A percentile compares a stretch with the other conserved stretches of the same genome.
These are phyloP conservation scores for Glandiceps talaboti DNA, from an alignment of 53 echinoderm and acorn worm genomes.

Conservation along the genomic window DNA sequence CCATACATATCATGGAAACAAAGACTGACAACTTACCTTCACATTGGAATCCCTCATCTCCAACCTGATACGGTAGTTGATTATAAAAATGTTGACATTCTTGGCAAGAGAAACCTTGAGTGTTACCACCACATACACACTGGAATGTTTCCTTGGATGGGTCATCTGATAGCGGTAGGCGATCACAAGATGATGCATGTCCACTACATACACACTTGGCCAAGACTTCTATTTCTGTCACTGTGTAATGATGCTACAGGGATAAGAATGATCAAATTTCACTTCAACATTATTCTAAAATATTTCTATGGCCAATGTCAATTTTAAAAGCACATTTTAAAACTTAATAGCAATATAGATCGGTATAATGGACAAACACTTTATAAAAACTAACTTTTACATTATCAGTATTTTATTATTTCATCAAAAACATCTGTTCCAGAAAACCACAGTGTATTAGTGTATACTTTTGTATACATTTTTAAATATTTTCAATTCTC, in stretches of 20 bases:
- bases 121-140: conserved; percentile 77
- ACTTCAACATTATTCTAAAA: not conserved
- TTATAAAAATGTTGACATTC: conserved; percentile 89
- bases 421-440: too few species aligned
- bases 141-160: conserved; percentile 43
- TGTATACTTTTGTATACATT: too few species aligned
- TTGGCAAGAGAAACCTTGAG: conserved; percentile 48
- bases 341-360: too few species aligned
- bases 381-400: too few species aligned
- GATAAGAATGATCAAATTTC: not conserved
- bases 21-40: conserved; percentile 51
- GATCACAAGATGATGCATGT: conserved; percentile 63
- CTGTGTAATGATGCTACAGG: conserved; percentile 85
- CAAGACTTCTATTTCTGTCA: conserved; percentile 52
- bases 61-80: conserved; percentile 62
- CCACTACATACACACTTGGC: conserved; percentile 69
- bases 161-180: conserved; percentile 37
- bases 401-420: too few species aligned
- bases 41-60: conserved; percentile 51
- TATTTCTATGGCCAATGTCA: not conserved
- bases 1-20: too few species aligned
- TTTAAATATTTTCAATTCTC: too few species aligned
- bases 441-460: too few species aligned
- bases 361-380: too few species aligned
- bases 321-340: too few species aligned